Evolutionary conservation across 2,888 invertebrate species (phyloP).

Genomic region (Campoletis raptor): DNA sequence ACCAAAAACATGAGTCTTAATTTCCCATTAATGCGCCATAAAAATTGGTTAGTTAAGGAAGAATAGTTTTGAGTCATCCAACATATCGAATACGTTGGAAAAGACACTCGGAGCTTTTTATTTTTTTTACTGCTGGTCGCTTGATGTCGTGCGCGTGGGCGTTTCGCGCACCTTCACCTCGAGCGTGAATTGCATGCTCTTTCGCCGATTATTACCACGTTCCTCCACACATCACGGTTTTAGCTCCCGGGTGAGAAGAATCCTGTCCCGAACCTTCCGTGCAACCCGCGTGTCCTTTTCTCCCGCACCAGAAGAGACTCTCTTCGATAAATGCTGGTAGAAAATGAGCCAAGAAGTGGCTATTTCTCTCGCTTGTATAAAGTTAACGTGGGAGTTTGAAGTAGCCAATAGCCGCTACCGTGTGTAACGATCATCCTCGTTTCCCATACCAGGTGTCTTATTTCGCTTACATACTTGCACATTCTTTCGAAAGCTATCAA

Average conservation of each 20-base stretch:
- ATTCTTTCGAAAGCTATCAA: not conserved
- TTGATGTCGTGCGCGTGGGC: slow-evolving; percentile 54
- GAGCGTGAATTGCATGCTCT: slow-evolving; percentile 49
- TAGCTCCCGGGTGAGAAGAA: slow-evolving; percentile 60
- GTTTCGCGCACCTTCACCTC: slow-evolving; percentile 41
- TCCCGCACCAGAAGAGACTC: slow-evolving; percentile 29
- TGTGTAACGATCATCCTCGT: slow-evolving; percentile 31
- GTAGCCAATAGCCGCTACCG: slow-evolving; percentile 52
- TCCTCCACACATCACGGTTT: slow-evolving; percentile 28
- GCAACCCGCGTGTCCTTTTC: slow-evolving; percentile 36
- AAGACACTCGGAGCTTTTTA: slow-evolving; percentile 9
- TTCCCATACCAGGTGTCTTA: slow-evolving; percentile 52
- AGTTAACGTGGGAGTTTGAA: slow-evolving; percentile 61
- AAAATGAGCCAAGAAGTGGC: slow-evolving; percentile 60
- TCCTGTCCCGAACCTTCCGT: slow-evolving; percentile 37
- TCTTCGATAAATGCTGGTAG: slow-evolving; percentile 55
- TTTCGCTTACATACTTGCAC: slow-evolving; percentile 34
- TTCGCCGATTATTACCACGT: slow-evolving; percentile 63
- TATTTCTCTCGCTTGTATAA: slow-evolving; percentile 59
- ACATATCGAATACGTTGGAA: not conserved
- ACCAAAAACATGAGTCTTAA: not conserved
- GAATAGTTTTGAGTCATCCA: slow-evolving; percentile 9
- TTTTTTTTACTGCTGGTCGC: slow-evolving; percentile 28
- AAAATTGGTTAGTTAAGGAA: slow-evolving; percentile 4
- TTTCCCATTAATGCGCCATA: not conserved